Percentiles rank a stretch among this genome's conserved stretches.
Conservation (phyloP, 2,797 vertebrate genomes). For the Bovichtus diacanthus region DNA sequence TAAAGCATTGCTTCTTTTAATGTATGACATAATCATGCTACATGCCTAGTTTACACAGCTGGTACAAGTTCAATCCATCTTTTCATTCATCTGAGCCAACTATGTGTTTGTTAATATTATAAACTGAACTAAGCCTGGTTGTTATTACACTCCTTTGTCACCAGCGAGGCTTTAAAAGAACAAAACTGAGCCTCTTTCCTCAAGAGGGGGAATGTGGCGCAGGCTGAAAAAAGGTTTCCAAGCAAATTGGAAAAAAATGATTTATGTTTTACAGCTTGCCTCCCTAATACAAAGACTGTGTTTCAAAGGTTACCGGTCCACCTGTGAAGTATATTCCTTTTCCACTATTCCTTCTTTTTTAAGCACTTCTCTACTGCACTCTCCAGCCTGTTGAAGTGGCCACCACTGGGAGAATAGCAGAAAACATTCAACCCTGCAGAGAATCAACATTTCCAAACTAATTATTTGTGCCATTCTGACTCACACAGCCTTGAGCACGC, state of each 20-base stretch:
- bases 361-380: not conserved
- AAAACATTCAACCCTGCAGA: slow-evolving; percentile 33
- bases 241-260: slow-evolving; percentile 15
- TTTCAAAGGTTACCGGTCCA: slow-evolving; percentile 8
- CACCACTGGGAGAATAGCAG: not conserved
- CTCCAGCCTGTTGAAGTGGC: not conserved
- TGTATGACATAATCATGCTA: not conserved
- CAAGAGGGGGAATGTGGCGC: not conserved
- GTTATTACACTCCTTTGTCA: slow-evolving; percentile 21
- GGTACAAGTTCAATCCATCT: not conserved
- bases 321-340: not conserved
- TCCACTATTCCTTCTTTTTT: not conserved
- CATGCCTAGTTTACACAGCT: not conserved
- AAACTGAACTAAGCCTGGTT: slow-evolving; percentile 14
- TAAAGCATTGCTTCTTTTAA: not conserved
- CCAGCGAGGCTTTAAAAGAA: slow-evolving; percentile 2
- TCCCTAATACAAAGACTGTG: slow-evolving; percentile 27
- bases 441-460: slow-evolving; percentile 33
- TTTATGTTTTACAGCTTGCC: slow-evolving; percentile 23
- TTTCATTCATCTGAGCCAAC: slow-evolving; percentile 32
- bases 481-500: slow-evolving; percentile 17
- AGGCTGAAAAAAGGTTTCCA: too few relatives aligned
- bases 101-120: slow-evolving; percentile 61
- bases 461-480: slow-evolving; percentile 39
- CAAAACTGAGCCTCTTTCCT: slow-evolving; percentile 4